A percentile compares a stretch with the other conserved stretches of the same genome.
Conservation (phyloP, 1,140 invertebrate genomes). For the Drosophila guanche region DNA sequence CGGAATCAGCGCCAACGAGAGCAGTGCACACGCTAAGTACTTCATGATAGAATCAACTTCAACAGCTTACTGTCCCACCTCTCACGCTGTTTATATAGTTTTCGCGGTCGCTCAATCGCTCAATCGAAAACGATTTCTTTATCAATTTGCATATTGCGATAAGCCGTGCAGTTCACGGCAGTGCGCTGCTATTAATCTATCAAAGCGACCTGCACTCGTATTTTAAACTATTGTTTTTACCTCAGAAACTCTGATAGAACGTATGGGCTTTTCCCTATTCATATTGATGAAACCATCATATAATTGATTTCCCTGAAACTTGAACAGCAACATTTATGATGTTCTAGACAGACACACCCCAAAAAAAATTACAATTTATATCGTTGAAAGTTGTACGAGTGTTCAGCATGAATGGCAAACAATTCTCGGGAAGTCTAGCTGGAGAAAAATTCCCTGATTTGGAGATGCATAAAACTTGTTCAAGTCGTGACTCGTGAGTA, state of each 20-base stretch:
- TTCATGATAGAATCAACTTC: constrained; percentile 42
- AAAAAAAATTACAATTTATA: constrained; percentile 23
- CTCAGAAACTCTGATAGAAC: too few species aligned
- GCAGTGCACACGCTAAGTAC: constrained; percentile 59
- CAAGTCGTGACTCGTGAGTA: constrained; percentile 55
- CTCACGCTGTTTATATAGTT: constrained; percentile 34
- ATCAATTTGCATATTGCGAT: constrained; percentile 49
- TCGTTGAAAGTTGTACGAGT: background rate
- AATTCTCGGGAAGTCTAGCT: constrained; percentile 47
- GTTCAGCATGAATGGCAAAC: constrained; percentile 55
- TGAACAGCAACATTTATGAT: constrained; percentile 28
- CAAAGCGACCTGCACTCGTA: too few species aligned
- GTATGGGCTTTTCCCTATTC: constrained; percentile 22
- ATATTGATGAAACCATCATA: background rate
- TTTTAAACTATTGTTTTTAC: too few species aligned
- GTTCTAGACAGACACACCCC: constrained; percentile 26
- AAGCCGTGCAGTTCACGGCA: constrained; percentile 4
- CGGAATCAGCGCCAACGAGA: constrained; percentile 53
- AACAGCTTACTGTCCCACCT: constrained; percentile 8
- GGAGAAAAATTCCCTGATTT: background rate
- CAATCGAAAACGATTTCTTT: constrained; percentile 22
- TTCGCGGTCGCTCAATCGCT: constrained; percentile 12
- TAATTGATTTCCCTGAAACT: constrained; percentile 45
- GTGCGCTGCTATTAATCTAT: constrained; percentile 22
- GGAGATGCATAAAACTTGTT: constrained; percentile 16